Conservation (phyloP, 2,113 vertebrate genomes). For the Andinoacara biseriatus region DNA sequence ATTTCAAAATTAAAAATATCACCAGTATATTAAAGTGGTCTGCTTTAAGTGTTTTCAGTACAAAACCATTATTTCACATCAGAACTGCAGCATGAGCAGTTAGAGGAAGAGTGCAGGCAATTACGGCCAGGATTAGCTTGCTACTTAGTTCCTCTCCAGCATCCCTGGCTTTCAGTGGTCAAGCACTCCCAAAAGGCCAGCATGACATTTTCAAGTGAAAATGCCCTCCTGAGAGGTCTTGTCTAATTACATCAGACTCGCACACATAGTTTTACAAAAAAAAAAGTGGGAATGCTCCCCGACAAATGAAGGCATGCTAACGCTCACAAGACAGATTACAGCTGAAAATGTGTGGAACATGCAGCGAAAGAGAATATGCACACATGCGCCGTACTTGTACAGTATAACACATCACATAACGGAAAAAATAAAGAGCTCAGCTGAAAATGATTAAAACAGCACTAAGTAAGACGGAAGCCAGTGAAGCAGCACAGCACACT, state of each 20-base stretch:
- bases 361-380: neutral
- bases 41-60: slow-evolving; percentile 19
- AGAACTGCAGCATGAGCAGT: slow-evolving; percentile 27
- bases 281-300: neutral
- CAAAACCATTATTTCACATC: slow-evolving; percentile 44
- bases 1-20: neutral
- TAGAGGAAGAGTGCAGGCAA: slow-evolving; percentile 50
- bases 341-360: neutral
- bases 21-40: neutral
- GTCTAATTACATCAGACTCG: slow-evolving; percentile 71
- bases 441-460: slow-evolving; percentile 25
- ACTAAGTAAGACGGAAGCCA: slow-evolving; percentile 4
- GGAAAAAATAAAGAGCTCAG: neutral
- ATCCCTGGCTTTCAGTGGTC: slow-evolving; percentile 62
- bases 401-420: neutral
- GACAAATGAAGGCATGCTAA: neutral
- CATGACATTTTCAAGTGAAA: slow-evolving; percentile 79
- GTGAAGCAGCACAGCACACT: slow-evolving; percentile 19
- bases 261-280: slow-evolving; percentile 25
- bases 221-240: slow-evolving; percentile 61
- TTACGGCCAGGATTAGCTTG: slow-evolving; percentile 59
- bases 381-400: neutral
- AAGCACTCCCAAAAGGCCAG: slow-evolving; percentile 77
- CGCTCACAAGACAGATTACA: neutral
- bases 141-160: slow-evolving; percentile 50